Base-by-base conservation (phyloP, 1,140 invertebrate species). In the Anastrepha obliqua region DNA sequence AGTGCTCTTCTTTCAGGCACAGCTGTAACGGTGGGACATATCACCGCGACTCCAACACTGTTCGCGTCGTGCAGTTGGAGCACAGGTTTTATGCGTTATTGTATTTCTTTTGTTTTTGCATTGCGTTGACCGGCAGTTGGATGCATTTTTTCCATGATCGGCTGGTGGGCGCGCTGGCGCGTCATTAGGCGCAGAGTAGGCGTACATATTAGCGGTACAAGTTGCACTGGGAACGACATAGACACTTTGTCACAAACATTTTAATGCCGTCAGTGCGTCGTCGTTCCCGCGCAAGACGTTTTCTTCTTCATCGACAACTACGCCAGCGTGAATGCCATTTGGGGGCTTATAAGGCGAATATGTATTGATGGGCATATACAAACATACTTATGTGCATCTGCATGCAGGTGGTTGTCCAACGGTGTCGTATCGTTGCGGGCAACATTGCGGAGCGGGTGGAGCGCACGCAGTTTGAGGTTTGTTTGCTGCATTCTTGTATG, bases 1-100 rank as follows among this genome's bases (percentile, higher is more conserved):
- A 91, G 89, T 90, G 90, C 90, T 87, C 86, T 70, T 67, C 86
- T 87, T 87, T 87, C 47, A 64, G 70, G 60, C 20, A 86, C 88
- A 58, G 58, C 58, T 62, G 55, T 62, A 81, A 74, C 60, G 81
- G 42, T 39, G 39, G 62, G 85, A 59, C 81, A 86, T 47, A 65
- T 85, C 78, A 59, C 81, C n/a, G 15, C 55, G 9, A 55, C 20
- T 15, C 51, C 58, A 86, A 62, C 44, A 58, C 58, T 60, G 55
- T 8, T 51, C 9, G 13, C 11, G 51, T 13, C 51, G 11, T 3
- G 29, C 58, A 17, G 29, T 59, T 29, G 85, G n/a, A 15, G 58
- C 17, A 62, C 29, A 20, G 29, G 15, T 29, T 59, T 62, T 78
- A 29, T 58, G 4, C 29, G 42, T 70, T 58, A 15, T 51, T 15